phyloP scores from a whole-genome alignment of 1,140 invertebrate species.

The Drosophila murphyi region DNA sequence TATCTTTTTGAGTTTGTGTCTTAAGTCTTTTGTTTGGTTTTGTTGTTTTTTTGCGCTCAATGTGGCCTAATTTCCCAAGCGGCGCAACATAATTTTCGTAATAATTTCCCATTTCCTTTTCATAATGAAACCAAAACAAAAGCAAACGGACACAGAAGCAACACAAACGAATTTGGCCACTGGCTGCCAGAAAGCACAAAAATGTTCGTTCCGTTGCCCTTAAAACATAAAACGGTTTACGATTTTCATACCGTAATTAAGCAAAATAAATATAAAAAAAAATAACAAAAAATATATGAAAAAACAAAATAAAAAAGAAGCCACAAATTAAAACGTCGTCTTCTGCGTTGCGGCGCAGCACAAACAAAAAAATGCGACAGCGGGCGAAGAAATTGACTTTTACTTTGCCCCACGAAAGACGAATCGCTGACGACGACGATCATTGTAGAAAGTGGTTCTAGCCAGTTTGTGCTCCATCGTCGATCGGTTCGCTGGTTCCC shows the following conservation, averaged over 20 bases:
- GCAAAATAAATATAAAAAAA: slow-evolving; percentile 32
- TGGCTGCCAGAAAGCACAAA: slow-evolving; percentile 4
- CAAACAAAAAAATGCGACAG: slow-evolving; percentile 44
- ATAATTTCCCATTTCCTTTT: slow-evolving; percentile 68
- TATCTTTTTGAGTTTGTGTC: slow-evolving; percentile 50
- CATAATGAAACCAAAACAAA: slow-evolving; percentile 27
- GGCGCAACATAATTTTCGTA: slow-evolving; percentile 50
- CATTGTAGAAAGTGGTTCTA: slow-evolving; percentile 66
- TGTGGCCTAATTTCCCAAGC: slow-evolving; percentile 52
- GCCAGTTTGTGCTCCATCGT: slow-evolving; percentile 47
- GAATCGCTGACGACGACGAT: slow-evolving; percentile 16
- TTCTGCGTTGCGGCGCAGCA: slow-evolving; percentile 5
- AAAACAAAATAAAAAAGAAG: slow-evolving; percentile 2
- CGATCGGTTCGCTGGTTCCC: not conserved
- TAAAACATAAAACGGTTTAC: slow-evolving; percentile 50
- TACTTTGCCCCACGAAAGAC: slow-evolving; percentile 51
- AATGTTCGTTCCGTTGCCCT: slow-evolving; percentile 49
- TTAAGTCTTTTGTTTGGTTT: slow-evolving; percentile 59
- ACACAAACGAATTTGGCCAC: slow-evolving; percentile 37
- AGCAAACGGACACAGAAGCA: slow-evolving; percentile 11
- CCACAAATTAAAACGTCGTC: slow-evolving; percentile 41
- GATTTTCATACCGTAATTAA: slow-evolving; percentile 61
- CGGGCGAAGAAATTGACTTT: slow-evolving; percentile 57
- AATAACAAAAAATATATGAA: slow-evolving; percentile 1
- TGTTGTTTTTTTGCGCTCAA: slow-evolving; percentile 25